Conservation (phyloP, 2,888 invertebrate genomes). For the Subacronicta megacephala region DNA sequence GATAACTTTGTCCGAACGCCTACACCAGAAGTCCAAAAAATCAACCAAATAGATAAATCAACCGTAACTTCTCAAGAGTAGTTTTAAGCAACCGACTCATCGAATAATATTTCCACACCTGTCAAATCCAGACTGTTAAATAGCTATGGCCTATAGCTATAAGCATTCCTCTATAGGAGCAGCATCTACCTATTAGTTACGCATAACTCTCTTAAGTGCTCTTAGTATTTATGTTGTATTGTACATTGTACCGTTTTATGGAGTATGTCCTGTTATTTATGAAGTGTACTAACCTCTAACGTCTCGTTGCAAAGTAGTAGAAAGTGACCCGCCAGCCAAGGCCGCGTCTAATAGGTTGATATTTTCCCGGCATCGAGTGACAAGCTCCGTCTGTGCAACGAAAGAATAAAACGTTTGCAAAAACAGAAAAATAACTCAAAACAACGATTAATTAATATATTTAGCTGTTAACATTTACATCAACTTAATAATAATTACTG, state of each 20-base stretch:
- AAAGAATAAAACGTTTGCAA: conserved; percentile 66
- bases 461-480: conserved; percentile 51
- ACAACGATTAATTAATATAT: conserved; percentile 38
- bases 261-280: conserved; percentile 33
- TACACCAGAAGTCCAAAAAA: no score
- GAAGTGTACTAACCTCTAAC: conserved; percentile 88
- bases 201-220: no score
- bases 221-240: conserved; percentile 5
- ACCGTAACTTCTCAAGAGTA: no score
- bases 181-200: no score
- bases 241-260: neutral
- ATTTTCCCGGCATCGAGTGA: conserved; percentile 96
- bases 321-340: conserved; percentile 88
- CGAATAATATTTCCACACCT: no score
- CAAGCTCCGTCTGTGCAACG: conserved; percentile 93
- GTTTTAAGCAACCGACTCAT: no score
- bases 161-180: neutral
- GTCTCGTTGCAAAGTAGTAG: conserved; percentile 88
- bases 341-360: conserved; percentile 94
- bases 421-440: conserved; percentile 50
- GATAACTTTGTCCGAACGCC: no score
- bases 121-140: no score
- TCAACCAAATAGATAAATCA: no score
- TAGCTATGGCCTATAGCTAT: no score
- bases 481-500: conserved; percentile 49